Base-by-base conservation (phyloP, 2,797 vertebrate genomes). In the Xenops minutus region DNA sequence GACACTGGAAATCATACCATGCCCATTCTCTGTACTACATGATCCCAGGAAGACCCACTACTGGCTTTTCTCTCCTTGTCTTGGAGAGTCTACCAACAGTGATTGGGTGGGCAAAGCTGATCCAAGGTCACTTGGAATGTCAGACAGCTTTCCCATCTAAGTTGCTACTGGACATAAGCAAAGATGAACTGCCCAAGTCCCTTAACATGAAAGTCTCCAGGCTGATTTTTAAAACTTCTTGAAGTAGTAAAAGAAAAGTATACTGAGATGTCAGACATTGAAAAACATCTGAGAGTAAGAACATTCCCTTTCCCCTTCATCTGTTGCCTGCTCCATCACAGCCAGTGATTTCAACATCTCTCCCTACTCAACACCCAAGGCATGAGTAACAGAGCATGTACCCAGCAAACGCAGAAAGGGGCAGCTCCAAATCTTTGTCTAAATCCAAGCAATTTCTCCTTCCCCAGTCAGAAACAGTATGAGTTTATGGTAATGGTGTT, bases 401-500 rank as follows among this genome's bases (percentile, higher is more conserved):
- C 22, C 34, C 48, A 69, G n/a, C 7, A 80, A 58, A 73, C 2
- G 6, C 73, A 66, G 48, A 34, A 26, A 87, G 39, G 12, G 26
- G 5, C n/a, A 92, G 48, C 52, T 89, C 24, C 72, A 85, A 64
- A 80, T 66, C 72, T 61, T 88, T 76, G 7, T 29, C 91, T 73
- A 78, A 79, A 95, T 27, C 54, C 46, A 86, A 75, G 86, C 54
- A 1, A 41, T 75, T 89, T 74, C 83, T 89, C 26, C 51, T 58
- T 76, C 58, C 46, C 61, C 73, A 88, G 75, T 72, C 46, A 95
- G 76, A 96, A 96, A 34, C 7, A 30, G 52, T 48, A 88, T 36
- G 46, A 67, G 79, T 87, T 93, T 86, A 95, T 87, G 87, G 61
- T 95, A 96, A 98, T 96, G 81, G 85, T 80, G 76, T 61, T 41